Evolutionary conservation across 2,113 vertebrate species (phyloP), one percentile per base, ranked within the genome.

Genomic region (Daphoenositta chrysoptera): DNA sequence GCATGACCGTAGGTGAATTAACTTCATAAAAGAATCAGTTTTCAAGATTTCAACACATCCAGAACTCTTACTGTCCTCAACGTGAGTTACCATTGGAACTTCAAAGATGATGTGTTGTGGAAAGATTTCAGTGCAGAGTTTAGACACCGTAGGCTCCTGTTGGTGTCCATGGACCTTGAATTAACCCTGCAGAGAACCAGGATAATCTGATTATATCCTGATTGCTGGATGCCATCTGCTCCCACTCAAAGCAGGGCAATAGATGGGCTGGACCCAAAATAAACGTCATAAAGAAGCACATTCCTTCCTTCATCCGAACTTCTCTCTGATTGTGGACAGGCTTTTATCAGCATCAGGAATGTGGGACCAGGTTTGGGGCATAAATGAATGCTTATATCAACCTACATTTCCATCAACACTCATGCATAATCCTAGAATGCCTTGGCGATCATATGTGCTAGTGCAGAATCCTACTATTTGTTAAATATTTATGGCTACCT

Each of bases 251-350:
- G 64, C 26, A 69, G 31, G 14, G 40, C 50, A 77, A 39, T 5
- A 12, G 50, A 40, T 26, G 11, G 23, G 20, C 30, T 54, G 39
- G 44, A 65, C 42, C 24, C 37, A 47, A 78, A 82, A 28, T 7
- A 80, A 73, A 66, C 6, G 6, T 1, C 10, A 11, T 6, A 33
- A 60, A 42, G 37, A 33, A 45, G 23, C 10, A 58, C 40, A 37
- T 9, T 19, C 40, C 12, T 51, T 82, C 47, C 64, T 47, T 64
- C 18, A 35, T 3, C 40, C 0, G 11, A 71, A 92, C 10, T 13
- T 18, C 33, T 2, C 44, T 21, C 33, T 39, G 40, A 33, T 3
- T 50, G 15, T 1, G 24, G 20, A 48, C 0, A 2, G 21, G 30
- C 3, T 66, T 88, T 83, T 42, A 24, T 30, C 2, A 2, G 12